phyloP scores from a whole-genome alignment of 2,888 invertebrate species.

The Neria commutata region DNA sequence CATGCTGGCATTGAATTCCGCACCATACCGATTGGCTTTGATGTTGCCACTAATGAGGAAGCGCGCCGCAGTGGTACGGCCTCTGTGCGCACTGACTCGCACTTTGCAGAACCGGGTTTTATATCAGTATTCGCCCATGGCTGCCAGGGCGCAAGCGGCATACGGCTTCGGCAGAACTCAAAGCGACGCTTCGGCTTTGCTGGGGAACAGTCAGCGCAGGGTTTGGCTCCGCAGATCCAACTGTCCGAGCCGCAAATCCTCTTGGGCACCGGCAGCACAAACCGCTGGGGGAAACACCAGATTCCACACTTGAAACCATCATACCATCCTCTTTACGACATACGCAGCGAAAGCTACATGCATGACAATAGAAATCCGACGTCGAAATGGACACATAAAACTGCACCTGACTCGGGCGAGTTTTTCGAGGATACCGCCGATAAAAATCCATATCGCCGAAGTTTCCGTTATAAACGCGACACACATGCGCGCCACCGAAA shows the following conservation, averaged over 20 bases:
- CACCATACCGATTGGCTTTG: conserved; percentile 67
- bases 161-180: conserved; percentile 55
- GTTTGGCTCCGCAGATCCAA: conserved; percentile 33
- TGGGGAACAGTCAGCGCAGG: conserved; percentile 19
- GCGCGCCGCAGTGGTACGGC: conserved; percentile 51
- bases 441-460: conserved; percentile 23
- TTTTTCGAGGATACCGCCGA: conserved; percentile 37
- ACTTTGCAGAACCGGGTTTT: conserved; percentile 83
- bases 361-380: too few relatives aligned
- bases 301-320: conserved; percentile 29
- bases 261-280: conserved; percentile 33
- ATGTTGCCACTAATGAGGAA: conserved; percentile 43
- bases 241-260: conserved; percentile 46
- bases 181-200: conserved; percentile 53
- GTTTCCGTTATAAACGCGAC: background rate
- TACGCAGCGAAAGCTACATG: conserved; percentile 36
- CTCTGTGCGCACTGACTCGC: conserved; percentile 74
- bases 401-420: conserved; percentile 28
- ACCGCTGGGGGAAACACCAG: conserved; percentile 42
- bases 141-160: conserved; percentile 66
- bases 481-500: background rate
- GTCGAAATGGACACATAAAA: conserved; percentile 31
- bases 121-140: conserved; percentile 86
- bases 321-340: conserved; percentile 52
- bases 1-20: conserved; percentile 81